These are phyloP conservation scores for Zosterops hypoxanthus DNA, from an alignment of 2,113 vertebrate species.

Conservation along the genomic window DNA sequence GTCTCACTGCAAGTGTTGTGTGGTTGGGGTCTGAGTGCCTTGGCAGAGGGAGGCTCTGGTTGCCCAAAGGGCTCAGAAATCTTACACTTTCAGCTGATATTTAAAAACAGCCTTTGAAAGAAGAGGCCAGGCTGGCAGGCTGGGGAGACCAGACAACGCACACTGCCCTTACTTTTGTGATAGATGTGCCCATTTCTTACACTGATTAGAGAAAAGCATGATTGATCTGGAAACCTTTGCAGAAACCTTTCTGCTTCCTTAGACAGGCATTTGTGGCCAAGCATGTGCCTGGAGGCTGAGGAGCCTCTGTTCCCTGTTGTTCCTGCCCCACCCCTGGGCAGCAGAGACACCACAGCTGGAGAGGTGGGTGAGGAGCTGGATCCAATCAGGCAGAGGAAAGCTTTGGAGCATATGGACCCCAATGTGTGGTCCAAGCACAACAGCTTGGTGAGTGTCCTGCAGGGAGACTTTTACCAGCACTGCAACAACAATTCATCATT, in stretches of 20 bases:
- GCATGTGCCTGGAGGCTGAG: not conserved
- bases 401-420: conserved; percentile 62
- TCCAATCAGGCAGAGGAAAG: not conserved
- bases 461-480: conserved; percentile 60
- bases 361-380: not conserved
- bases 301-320: not conserved
- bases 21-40: not conserved
- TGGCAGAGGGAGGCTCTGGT: not conserved
- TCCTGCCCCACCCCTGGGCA: fast-evolving
- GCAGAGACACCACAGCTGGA: not conserved
- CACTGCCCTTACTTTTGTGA: not conserved
- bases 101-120: not conserved
- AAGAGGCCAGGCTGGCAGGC: not conserved
- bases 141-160: not conserved
- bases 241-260: not conserved
- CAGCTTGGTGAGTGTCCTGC: conserved; percentile 68
- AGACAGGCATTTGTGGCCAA: not conserved
- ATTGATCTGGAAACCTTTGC: not conserved
- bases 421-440: conserved; percentile 60
- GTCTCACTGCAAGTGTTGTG: fast-evolving
- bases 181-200: not conserved
- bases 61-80: not conserved
- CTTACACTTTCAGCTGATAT: not conserved
- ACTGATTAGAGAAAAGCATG: not conserved
- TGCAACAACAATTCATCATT: conserved; percentile 66